Evolutionary conservation across 2,888 invertebrate species (phyloP).

Genomic region (Trissolcus japonicus): DNA sequence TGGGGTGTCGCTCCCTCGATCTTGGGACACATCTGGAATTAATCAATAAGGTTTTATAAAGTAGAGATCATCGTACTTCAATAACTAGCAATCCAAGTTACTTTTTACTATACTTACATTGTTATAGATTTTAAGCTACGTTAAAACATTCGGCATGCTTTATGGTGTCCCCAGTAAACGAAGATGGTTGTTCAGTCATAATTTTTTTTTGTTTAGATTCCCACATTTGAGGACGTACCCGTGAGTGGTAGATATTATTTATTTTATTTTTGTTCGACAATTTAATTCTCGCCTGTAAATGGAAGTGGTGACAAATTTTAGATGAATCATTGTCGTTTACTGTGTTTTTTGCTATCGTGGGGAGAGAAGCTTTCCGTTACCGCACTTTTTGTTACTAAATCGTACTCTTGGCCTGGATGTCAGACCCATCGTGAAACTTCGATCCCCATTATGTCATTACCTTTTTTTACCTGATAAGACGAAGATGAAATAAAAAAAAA

Average conservation of each 20-base stretch:
- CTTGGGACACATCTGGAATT: no score
- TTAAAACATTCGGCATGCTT: conserved; percentile 33
- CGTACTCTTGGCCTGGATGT: conserved; percentile 56
- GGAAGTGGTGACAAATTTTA: neutral
- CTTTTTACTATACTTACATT: conserved; percentile 34
- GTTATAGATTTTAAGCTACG: conserved; percentile 36
- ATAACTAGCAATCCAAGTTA: conserved; percentile 5
- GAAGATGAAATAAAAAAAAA: conserved; percentile 28
- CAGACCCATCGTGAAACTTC: conserved; percentile 50
- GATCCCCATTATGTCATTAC: conserved; percentile 49
- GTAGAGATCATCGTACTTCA: conserved; percentile 10
- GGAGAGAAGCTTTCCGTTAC: conserved; percentile 46
- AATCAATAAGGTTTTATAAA: no score
- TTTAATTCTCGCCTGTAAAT: conserved; percentile 1
- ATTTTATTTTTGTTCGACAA: conserved; percentile 6
- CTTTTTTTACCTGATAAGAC: conserved; percentile 45
- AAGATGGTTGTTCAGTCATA: conserved; percentile 3
- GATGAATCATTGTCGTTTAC: conserved; percentile 26
- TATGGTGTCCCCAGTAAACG: conserved; percentile 28
- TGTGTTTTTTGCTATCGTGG: conserved; percentile 34
- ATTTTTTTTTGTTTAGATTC: neutral
- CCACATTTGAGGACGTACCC: neutral
- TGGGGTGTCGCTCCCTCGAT: no score
- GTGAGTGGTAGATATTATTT: neutral
- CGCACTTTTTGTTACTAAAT: conserved; percentile 26